Base-by-base conservation (phyloP, 92 coral and sea anemone species). In the Palythoa heliodiscus region DNA sequence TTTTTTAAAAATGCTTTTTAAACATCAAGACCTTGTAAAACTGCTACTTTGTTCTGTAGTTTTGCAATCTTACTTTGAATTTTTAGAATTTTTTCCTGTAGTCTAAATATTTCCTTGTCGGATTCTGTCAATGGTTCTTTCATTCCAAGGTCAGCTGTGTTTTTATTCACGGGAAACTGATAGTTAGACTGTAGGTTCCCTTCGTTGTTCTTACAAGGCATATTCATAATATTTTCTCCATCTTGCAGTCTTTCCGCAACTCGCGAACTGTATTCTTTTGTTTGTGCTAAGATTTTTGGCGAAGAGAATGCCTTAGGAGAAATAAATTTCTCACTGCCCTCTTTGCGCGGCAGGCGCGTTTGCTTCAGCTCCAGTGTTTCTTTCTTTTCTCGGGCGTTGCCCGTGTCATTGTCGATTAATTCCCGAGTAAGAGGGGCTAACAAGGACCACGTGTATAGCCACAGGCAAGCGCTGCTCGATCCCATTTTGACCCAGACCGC, bases 1-100 rank as follows among this genome's bases (percentile, higher is more conserved):
- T 43, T 43, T 43, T 43, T 8, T 43, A 43, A 43, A 43, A 43
- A 0, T 43, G 50, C 9, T 66, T 20, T 70, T 72, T 54, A 90
- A 17, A 90, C 74, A 78, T 90, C 85, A 43, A 94, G 75, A n/a
- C 93, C 91, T 87, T 95, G 98, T 71, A 97, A 71, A 37, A 86
- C 88, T 4, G 99, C 96, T 1, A 97, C 98, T 83, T 93, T 97
- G 72, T 86, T 87, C 71, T 97, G 99, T 24, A 97, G 91, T 80
- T 93, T 97, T 22, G 96, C 98, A 60, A 96, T 96, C 84, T 96
- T 96, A 55, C 87, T 93, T 86, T 96, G 99, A 24, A 96, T 84
- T 72, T 90, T 88, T 77, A 97, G 82, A 12, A 97, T 95, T 69
- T 97, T 97, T 24, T 91, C 93, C 81, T 97, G 95, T 15, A 97